Base-by-base conservation (phyloP, 2,797 vertebrate genomes). In the Poeciliopsis gracilis region DNA sequence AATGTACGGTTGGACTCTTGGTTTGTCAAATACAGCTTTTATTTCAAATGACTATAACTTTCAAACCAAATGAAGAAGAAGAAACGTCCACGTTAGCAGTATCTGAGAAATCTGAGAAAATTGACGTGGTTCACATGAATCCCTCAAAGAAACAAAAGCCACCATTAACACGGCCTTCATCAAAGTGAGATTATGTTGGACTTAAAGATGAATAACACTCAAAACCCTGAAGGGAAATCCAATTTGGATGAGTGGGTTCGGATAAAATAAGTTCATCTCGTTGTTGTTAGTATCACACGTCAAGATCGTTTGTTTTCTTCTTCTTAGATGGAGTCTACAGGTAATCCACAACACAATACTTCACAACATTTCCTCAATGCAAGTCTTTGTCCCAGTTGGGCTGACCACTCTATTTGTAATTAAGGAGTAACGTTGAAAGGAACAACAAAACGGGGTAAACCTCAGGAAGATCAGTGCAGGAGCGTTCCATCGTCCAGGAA, bases 401-500 rank as follows among this genome's bases (percentile, higher is more conserved):
- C 74, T 8, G 46, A 72, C 75, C 36, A 16, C 10, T 80, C 74
- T 72, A 47, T n/a, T 51, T 43, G 43, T 55, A 46, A 81, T 38
- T 10, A 79, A 76, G 55, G 9, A 51, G n/a, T 47, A 76, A 75
- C 18, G 67, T 66, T 75, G 76, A 73, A 63, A 75, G 63, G 46
- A 79, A 82, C 33, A 83, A 85, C 28, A 77, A 79, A 81, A 82
- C 66, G 6, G 16, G 53, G 82, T 69, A 84, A 83, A 82, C 71
- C 38, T 86, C 71, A 73, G 15, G 72, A 84, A 46, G 74, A 77
- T 67, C 38, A 76, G 73, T 55, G 79, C 45, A 77, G 51, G 45
- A 82, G 18, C 36, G 30, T 47, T 81, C 45, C 70, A 36, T 77
- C 49, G 13, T 67, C 45, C 47, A 66, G 73, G 73, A 70, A 2